Conservation (phyloP, 1,140 invertebrate genomes). For the Lucilia cuprina region DNA sequence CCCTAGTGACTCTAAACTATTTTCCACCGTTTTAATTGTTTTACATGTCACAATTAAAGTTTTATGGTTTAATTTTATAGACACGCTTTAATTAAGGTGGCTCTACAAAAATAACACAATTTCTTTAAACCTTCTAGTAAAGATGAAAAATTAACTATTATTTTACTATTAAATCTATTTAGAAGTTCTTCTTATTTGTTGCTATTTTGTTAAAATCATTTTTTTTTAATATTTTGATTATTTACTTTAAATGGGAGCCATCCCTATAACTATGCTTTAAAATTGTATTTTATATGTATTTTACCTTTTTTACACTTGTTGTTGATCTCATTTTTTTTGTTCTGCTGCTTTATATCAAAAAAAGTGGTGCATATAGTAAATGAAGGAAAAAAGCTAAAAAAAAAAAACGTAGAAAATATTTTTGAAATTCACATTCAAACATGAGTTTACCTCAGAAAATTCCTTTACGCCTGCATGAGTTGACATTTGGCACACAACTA, state of each 20-base stretch:
- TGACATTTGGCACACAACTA: slow-evolving; percentile 27
- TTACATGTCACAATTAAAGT: slow-evolving; percentile 16
- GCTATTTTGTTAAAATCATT: too few relatives aligned
- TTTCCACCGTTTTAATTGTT: slow-evolving; percentile 16
- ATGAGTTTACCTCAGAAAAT: slow-evolving; percentile 4
- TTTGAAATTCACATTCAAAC: slow-evolving; percentile 3
- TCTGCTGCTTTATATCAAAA: background rate
- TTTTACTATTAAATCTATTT: too few relatives aligned
- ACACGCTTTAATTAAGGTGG: background rate
- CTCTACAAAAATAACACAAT: too few relatives aligned
- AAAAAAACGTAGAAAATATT: background rate
- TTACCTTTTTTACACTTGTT: too few relatives aligned
- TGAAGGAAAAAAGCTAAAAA: background rate
- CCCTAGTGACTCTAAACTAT: background rate
- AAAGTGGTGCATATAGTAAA: background rate
- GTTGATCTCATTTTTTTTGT: background rate
- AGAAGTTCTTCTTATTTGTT: too few relatives aligned
- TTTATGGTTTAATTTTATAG: slow-evolving; percentile 16
- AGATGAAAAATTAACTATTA: too few relatives aligned
- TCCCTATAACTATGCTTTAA: too few relatives aligned
- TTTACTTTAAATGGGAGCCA: too few relatives aligned
- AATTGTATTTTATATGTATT: background rate
- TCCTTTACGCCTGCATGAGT: slow-evolving; percentile 29
- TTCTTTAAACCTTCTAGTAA: too few relatives aligned
- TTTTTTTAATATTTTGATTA: too few relatives aligned